Evolutionary conservation across 2,113 vertebrate species (phyloP).

Genomic region (Nibea coibor): DNA sequence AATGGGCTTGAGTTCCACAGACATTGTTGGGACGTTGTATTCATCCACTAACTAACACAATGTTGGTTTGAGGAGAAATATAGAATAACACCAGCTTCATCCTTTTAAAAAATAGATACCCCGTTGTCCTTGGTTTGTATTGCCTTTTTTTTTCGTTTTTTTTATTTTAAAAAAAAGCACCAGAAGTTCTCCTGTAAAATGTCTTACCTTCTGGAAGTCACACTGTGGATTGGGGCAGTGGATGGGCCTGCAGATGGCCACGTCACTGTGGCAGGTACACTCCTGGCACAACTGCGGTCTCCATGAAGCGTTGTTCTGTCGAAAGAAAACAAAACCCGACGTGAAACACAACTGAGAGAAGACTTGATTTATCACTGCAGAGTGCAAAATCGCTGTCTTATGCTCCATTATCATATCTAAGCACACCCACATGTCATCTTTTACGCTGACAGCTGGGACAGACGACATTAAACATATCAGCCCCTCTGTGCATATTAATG

Average conservation of each 20-base stretch:
- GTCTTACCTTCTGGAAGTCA: slow-evolving; percentile 89
- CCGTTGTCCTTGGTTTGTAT: not conserved
- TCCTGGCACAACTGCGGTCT: slow-evolving; percentile 89
- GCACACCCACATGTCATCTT: slow-evolving; percentile 14
- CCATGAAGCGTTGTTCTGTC: slow-evolving; percentile 91
- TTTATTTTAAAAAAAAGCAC: not conserved
- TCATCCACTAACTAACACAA: not conserved
- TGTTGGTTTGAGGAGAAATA: not conserved
- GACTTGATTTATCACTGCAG: not conserved
- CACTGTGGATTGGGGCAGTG: slow-evolving; percentile 88
- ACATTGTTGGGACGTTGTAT: not conserved
- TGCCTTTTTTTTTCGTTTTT: not conserved
- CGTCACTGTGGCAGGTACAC: slow-evolving; percentile 86
- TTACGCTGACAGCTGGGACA: slow-evolving; percentile 21
- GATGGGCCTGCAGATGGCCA: slow-evolving; percentile 85
- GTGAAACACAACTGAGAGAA: slow-evolving; percentile 3
- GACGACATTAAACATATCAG: not conserved
- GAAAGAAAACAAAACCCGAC: slow-evolving; percentile 9
- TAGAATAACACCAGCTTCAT: not conserved
- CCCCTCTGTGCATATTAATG: slow-evolving; percentile 14
- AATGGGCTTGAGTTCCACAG: not conserved
- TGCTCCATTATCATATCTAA: not conserved
- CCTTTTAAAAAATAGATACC: not conserved
- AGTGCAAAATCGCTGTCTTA: not conserved
- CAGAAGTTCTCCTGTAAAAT: not conserved